Percentiles rank a stretch among this genome's conserved stretches.
phyloP scores from a whole-genome alignment of 2,113 vertebrate genomes.

The Bubo blakistoni region DNA sequence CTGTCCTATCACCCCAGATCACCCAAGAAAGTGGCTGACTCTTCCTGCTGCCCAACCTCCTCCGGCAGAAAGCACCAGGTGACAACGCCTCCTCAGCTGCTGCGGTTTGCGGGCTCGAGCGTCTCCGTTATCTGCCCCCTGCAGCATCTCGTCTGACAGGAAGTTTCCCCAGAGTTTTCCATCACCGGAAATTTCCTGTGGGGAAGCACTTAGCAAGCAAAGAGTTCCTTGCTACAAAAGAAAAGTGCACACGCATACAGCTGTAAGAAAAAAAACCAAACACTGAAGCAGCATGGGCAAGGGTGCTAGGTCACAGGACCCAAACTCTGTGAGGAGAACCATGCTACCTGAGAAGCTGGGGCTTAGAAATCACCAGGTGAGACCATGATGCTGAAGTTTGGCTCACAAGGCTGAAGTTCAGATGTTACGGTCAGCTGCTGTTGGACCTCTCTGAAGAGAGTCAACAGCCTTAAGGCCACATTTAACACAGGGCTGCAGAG shows the following conservation, averaged over 20 bases:
- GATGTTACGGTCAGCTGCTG: not conserved
- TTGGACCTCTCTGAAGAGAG: not conserved
- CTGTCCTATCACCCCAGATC: not conserved
- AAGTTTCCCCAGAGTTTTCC: conserved; percentile 76
- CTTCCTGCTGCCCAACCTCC: not conserved
- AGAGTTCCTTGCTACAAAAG: conserved; percentile 29
- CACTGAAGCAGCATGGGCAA: not conserved
- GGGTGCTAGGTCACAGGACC: not conserved
- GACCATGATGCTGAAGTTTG: not conserved
- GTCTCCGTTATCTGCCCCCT: conserved; percentile 63
- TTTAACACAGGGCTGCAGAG: not conserved
- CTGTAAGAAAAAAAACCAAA: not conserved
- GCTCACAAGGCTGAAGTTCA: not conserved
- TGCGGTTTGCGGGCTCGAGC: conserved; percentile 3
- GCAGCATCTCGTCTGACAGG: conserved; percentile 68
- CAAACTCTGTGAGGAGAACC: not conserved
- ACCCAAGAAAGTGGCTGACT: not conserved
- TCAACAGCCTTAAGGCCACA: not conserved
- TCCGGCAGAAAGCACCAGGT: not conserved
- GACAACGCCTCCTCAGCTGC: not conserved
- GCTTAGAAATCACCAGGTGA: not conserved
- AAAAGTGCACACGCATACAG: not conserved
- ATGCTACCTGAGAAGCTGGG: not conserved
- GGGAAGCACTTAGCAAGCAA: conserved; percentile 70
- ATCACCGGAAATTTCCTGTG: conserved; percentile 80